Conservation (phyloP, 2,113 vertebrate species). For the Dromaius novaehollandiae region DNA sequence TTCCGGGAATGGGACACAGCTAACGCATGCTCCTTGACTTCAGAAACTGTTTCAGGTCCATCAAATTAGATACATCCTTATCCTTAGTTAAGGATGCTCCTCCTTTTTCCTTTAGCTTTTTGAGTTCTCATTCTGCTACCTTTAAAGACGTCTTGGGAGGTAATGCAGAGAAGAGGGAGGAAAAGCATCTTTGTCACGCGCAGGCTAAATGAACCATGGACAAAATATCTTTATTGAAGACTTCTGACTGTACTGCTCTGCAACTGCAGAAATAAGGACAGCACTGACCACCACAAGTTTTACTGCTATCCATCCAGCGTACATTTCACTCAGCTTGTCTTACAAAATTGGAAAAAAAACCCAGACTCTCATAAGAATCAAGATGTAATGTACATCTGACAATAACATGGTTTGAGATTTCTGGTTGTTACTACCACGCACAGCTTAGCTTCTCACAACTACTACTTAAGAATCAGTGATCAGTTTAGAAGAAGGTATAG, state of each 20-base stretch:
- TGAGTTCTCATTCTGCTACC: background rate
- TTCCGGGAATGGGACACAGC: background rate
- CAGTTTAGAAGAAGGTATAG: background rate
- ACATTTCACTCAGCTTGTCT: background rate
- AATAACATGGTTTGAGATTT: background rate
- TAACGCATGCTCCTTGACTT: background rate
- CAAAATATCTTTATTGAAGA: background rate
- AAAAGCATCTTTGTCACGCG: background rate
- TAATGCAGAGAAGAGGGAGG: background rate
- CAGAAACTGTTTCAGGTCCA: no score
- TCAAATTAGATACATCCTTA: background rate
- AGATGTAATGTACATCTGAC: rapidly evolving
- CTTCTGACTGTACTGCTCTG: background rate
- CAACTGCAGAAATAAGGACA: background rate
- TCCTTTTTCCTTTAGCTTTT: background rate
- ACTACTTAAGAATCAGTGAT: background rate
- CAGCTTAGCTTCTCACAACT: background rate
- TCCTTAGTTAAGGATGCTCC: background rate
- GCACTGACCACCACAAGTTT: background rate
- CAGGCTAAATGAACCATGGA: background rate
- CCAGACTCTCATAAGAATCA: background rate
- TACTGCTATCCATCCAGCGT: background rate
- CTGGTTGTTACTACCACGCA: background rate
- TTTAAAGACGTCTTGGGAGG: background rate
- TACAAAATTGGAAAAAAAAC: background rate